A percentile compares a stretch with the other conserved stretches of the same genome.
phyloP scores from a whole-genome alignment of 1,140 invertebrate genomes.

The Caerostris extrusa region DNA sequence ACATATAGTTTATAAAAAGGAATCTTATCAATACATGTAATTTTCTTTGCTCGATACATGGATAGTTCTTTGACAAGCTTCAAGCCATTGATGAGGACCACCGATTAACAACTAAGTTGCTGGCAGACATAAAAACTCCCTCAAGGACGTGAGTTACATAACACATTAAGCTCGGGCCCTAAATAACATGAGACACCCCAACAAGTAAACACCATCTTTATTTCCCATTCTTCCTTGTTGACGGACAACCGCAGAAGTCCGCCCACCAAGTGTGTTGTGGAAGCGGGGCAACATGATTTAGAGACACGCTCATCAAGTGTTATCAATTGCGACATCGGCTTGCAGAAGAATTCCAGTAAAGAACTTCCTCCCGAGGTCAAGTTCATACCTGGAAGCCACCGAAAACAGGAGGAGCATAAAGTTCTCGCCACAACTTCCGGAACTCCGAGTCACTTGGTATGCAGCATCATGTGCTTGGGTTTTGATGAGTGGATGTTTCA shows the following conservation, averaged over 20 bases:
- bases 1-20: no score
- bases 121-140: no score
- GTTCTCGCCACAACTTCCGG: slow-evolving; percentile 22
- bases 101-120: no score
- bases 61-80: no score
- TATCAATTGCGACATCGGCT: background rate
- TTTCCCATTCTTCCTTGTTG: background rate
- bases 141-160: background rate
- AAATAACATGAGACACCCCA: background rate
- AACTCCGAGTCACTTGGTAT: slow-evolving; percentile 11
- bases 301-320: background rate
- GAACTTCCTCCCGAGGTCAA: slow-evolving; percentile 42
- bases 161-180: background rate
- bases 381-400: slow-evolving; percentile 7
- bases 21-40: no score
- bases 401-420: background rate
- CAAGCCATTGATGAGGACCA: no score
- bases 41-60: no score
- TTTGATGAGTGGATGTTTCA: slow-evolving; percentile 14
- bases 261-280: background rate
- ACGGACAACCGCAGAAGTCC: background rate
- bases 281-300: slow-evolving; percentile 13
- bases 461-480: background rate
- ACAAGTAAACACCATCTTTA: background rate
- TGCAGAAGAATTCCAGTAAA: slow-evolving; percentile 8